Percentiles rank a stretch among this genome's conserved stretches.
These are phyloP conservation scores for Centruroides sculpturatus DNA, from an alignment of 1,140 invertebrate genomes.

Conservation along the genomic window DNA sequence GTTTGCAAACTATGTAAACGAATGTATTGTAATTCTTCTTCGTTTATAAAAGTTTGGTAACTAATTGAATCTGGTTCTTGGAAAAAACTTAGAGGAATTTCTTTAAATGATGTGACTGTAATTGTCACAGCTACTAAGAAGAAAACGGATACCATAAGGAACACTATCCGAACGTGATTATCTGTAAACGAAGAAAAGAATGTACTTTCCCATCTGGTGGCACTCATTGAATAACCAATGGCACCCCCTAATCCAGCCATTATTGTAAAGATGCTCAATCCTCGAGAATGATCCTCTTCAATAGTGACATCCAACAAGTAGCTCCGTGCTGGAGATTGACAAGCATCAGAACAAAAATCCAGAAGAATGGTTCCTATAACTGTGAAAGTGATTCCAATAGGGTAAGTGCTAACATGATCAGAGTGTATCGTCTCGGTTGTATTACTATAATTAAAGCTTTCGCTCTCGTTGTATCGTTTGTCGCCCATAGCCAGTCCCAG, in stretches of 20 bases:
- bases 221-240: slow-evolving; percentile 81
- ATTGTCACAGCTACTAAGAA: slow-evolving; percentile 63
- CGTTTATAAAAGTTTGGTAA: no score
- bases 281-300: slow-evolving; percentile 82
- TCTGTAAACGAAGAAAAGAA: slow-evolving; percentile 60
- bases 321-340: slow-evolving; percentile 81
- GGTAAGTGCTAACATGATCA: slow-evolving; percentile 32
- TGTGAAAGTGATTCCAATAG: slow-evolving; percentile 82
- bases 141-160: slow-evolving; percentile 71
- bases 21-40: no score
- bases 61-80: slow-evolving; percentile 17
- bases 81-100: slow-evolving; percentile 56
- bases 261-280: slow-evolving; percentile 85
- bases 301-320: slow-evolving; percentile 84
- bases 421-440: no score
- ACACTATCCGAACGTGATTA: slow-evolving; percentile 78
- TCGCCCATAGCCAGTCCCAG: slow-evolving; percentile 71
- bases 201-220: slow-evolving; percentile 82
- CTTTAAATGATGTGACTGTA: slow-evolving; percentile 72
- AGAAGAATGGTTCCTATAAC: slow-evolving; percentile 81
- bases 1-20: no score
- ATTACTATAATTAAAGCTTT: no score
- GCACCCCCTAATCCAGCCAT: slow-evolving; percentile 92
- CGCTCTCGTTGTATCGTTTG: neutral
- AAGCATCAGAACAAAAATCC: slow-evolving; percentile 91